A percentile compares a stretch with the other conserved stretches of the same genome.
Evolutionary conservation across 2,113 vertebrate species (phyloP).

Genomic region (Oreochromis aureus): DNA sequence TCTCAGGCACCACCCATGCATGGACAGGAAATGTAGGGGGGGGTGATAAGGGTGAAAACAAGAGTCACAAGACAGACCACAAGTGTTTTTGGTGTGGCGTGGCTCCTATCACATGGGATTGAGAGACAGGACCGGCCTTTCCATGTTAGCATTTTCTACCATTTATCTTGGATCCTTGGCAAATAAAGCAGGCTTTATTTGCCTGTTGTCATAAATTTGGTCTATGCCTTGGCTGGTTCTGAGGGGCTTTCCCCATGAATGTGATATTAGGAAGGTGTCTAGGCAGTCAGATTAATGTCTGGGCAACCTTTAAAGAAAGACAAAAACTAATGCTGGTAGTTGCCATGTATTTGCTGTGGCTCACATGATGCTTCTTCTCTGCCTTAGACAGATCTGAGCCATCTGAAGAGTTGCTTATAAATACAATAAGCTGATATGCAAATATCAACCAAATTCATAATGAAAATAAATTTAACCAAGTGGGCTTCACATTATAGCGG

Average conservation of each 20-base stretch:
- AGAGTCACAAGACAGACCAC: conserved; percentile 24
- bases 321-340: background rate
- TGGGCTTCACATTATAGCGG: conserved; percentile 13
- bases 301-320: background rate
- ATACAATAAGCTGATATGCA: background rate
- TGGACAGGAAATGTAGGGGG: background rate
- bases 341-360: background rate
- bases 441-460: background rate
- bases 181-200: conserved; percentile 22
- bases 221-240: background rate
- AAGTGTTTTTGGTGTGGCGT: background rate
- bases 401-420: background rate
- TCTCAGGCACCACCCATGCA: background rate
- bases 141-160: background rate
- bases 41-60: background rate
- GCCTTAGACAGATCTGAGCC: background rate
- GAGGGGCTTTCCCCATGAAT: background rate
- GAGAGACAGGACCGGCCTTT: background rate
- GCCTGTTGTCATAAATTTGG: background rate
- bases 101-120: background rate
- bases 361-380: background rate
- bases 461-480: background rate
- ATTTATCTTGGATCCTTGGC: background rate
- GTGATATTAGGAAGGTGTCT: background rate
- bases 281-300: background rate